phyloP scores from a whole-genome alignment of 2,113 vertebrate species.

The Chinchilla lanigera region DNA sequence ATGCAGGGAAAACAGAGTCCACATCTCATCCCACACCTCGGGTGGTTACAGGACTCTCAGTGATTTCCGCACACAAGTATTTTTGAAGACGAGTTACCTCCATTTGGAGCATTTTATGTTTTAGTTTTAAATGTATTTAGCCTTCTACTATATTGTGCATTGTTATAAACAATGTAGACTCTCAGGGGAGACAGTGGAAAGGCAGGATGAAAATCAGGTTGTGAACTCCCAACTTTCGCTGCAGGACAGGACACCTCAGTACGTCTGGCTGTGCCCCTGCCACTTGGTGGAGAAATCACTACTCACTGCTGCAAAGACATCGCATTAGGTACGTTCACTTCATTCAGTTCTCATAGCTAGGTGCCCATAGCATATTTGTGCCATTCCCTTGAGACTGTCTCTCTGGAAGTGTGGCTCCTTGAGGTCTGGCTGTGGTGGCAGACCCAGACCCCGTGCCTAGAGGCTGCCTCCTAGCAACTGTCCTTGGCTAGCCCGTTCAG shows the following conservation, averaged over 20 bases:
- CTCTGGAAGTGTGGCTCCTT: background rate
- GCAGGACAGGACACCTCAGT: background rate
- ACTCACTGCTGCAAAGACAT: background rate
- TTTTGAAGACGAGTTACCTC: background rate
- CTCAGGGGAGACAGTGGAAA: background rate
- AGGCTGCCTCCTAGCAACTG: background rate
- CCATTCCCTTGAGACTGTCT: background rate
- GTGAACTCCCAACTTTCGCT: background rate
- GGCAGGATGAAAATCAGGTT: background rate
- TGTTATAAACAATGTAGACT: background rate
- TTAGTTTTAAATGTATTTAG: background rate
- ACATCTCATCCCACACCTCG: fast-evolving
- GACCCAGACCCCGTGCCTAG: background rate
- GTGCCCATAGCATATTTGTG: fast-evolving
- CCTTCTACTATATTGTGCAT: background rate
- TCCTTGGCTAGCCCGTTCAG: background rate
- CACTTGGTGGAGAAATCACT: background rate
- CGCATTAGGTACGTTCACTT: background rate
- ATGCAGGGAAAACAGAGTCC: background rate
- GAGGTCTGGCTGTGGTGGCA: background rate
- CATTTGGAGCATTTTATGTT: background rate
- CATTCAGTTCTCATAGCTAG: background rate
- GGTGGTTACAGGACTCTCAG: background rate
- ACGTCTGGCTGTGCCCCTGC: no score
- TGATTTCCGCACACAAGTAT: background rate